Base-by-base conservation (phyloP, 2,797 vertebrate species). In the Anabacerthia variegaticeps region DNA sequence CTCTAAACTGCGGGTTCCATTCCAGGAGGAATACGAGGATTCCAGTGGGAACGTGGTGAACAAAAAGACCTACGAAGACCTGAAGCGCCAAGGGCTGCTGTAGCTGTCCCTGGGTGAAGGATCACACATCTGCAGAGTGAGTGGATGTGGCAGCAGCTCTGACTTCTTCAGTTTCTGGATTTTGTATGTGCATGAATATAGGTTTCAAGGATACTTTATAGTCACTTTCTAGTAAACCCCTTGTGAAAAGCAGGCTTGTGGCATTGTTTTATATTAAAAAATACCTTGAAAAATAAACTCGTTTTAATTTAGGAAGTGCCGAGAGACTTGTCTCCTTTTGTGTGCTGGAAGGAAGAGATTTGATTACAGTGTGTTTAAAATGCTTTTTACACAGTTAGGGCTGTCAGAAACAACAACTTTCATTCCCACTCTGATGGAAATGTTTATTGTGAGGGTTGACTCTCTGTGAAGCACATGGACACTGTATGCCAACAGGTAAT, bases 41-140 rank as follows among this genome's bases (percentile, higher is more conserved):
- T 99, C 99, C 22, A 99, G 98, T 21, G 99, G 99, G 62, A 99
- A 99, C 0, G 99, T 99, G 91, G 99, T 99, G 89, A 99, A 99
- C 94, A 99, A 99, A 97, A 99, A 99, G 98, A 99, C 99, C 4
- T 99, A 99, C 0, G 99, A 99, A 96, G 99, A 99, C 97, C 96
- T 99, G 98, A 99, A 99, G 97, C 98, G 99, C 79, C 99, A 99
- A 85, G 99, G 99, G 41, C 96, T 99, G 96, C 98, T 99, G 96
- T 99, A 98, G 97, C 80, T 86, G 61, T 37, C 21, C 39, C 80
- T 14, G 26, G 23, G 30, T 15, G 36, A 71, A 65, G 71, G 67
- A 67, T 73, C 81, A 44, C 55, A 26, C 44, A 13, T 7, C 59
- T 68, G 71, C 14, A 43, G 46, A 69, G n/a, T 67, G 27, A 72